Evolutionary conservation across 2,888 invertebrate species (phyloP).

Genomic region (Callinectes sapidus): DNA sequence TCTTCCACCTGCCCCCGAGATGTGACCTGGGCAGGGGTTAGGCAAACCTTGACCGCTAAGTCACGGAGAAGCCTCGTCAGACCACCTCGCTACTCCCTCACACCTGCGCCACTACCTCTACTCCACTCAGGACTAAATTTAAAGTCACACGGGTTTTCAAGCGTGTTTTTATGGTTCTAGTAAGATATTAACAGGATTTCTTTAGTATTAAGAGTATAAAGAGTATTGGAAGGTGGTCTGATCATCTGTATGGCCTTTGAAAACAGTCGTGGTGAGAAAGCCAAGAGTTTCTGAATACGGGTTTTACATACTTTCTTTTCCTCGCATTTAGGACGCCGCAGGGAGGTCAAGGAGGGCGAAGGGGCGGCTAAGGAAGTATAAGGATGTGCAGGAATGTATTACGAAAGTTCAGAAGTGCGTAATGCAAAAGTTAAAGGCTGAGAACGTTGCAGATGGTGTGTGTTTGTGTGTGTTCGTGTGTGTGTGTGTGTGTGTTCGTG

Average conservation of each 20-base stretch:
- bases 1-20: neutral
- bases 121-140: neutral
- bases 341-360: neutral
- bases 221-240: no score
- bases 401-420: neutral
- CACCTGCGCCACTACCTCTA: neutral
- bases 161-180: no score
- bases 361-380: neutral
- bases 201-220: no score
- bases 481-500: conserved; percentile 22
- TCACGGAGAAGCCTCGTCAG: neutral
- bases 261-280: no score
- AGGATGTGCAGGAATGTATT: neutral
- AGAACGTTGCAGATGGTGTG: neutral
- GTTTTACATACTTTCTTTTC: conserved; percentile 3
- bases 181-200: no score
- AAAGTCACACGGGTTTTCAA: no score
- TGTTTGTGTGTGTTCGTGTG: conserved; percentile 28
- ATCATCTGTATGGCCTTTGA: no score
- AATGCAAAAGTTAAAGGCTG: neutral
- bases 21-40: neutral
- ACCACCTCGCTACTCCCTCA: neutral
- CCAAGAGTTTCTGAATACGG: no score
- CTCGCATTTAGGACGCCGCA: neutral
- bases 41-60: conserved; percentile 29